These are phyloP conservation scores for Rhagonycha fulva DNA, from an alignment of 2,888 invertebrate species.

Conservation along the genomic window DNA sequence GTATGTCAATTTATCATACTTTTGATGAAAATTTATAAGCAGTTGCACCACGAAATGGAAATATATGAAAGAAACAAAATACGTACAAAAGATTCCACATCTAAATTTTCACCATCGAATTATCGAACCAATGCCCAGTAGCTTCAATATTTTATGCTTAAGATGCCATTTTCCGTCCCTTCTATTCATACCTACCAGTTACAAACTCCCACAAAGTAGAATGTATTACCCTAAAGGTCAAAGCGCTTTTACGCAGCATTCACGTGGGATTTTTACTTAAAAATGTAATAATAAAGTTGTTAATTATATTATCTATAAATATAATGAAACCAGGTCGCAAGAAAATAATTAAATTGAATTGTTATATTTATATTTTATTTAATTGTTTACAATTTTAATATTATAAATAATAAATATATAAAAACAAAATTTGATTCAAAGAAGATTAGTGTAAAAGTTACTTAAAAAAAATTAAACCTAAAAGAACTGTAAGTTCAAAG, in stretches of 20 bases:
- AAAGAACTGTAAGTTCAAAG: not conserved
- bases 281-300: not conserved
- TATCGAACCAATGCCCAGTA: slow-evolving; percentile 26
- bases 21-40: not conserved
- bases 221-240: slow-evolving; percentile 25
- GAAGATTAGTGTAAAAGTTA: not conserved
- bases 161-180: slow-evolving; percentile 28
- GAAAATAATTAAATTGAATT: too few relatives aligned
- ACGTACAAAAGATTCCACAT: slow-evolving; percentile 12
- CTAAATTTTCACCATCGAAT: slow-evolving; percentile 22
- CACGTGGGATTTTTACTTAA: slow-evolving; percentile 9
- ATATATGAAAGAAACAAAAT: slow-evolving; percentile 12
- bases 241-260: slow-evolving; percentile 20
- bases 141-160: slow-evolving; percentile 25
- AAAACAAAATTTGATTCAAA: too few relatives aligned
- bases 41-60: not conserved
- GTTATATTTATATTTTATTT: too few relatives aligned
- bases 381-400: not conserved
- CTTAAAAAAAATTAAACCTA: not conserved
- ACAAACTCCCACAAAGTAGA: slow-evolving; percentile 24
- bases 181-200: slow-evolving; percentile 28
- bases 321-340: not conserved
- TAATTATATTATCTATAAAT: not conserved
- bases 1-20: slow-evolving; percentile 4
- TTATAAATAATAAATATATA: not conserved